Base-by-base conservation (phyloP, 2,113 vertebrate species). In the Epinephelus lanceolatus region DNA sequence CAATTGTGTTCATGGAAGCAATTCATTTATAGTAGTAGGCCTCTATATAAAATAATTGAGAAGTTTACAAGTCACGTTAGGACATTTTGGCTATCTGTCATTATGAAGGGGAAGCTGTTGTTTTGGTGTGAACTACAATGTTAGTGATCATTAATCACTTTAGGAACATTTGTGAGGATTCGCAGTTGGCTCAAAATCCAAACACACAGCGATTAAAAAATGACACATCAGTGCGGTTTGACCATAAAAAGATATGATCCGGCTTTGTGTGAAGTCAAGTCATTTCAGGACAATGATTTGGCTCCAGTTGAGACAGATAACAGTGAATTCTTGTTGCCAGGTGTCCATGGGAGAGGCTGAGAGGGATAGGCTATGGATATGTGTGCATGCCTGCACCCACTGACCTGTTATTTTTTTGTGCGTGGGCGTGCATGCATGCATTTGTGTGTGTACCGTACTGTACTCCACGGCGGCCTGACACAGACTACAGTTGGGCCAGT, bases 381-480 rank as follows among this genome's bases (percentile, higher is more conserved):
- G 90, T 88, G 79, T 84, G 67, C 68, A 83, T 74, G 63, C 65
- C 76, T 92, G 89, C 81, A 88, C 89, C 74, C 83, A 52, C 65
- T 92, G 88, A 91, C 83, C 82, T 84, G 65, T 81, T 59, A 37
- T 55, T 23, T 82, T 52, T 66, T 59, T 66, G 75, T 57, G 60
- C 49, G 61, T 21, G 52, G 17, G 27, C 0, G 33, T 59, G 84
- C 45, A 27, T 1, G 56, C 30, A 15, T 18, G 78, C 3, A 23
- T 61, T 60, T 45, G 63, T 49, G 40, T 74, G 81, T 72, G 76
- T 55, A 51, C 51, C 69, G 76, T 79, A 83, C 90, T 89, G 80
- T 93, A 86, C 81, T 91, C 68, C 47, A 70, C 55, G 71, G 78
- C 40, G 17, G 59, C 78, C 80, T 89, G 86, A 90, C 86, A 89